Base-by-base conservation (phyloP, 1,140 invertebrate species). In the Anoplophora glabripennis region DNA sequence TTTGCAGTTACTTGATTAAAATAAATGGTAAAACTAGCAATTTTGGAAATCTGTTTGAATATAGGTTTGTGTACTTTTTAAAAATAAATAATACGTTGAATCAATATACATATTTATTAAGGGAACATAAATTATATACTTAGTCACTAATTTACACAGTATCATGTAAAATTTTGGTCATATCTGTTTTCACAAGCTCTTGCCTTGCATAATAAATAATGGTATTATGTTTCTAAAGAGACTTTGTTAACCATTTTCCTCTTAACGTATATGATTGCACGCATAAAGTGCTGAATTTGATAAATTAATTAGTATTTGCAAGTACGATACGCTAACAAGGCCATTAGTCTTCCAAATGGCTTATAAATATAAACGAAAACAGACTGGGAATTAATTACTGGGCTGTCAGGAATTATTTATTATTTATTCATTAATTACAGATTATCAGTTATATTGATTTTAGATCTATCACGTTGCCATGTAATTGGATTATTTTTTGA, bases 311-410 rank as follows among this genome's bases (percentile, higher is more conserved):
- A 41, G 40, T 12, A 17, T 41, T 41, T 17, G 40, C n/a, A 12
- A 12, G 40, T 41, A 17, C n/a, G 40, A 4, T 7, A 48, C 46
- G 14, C 7, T 33, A 48, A 48, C 46, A 18, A 48, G 46, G 46
- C 46, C 18, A 48, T 48, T 48, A 48, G 33, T 48, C 46, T 35
- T 33, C 21, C 4, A n/a, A 0, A 48, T 17, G 21, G 46, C 46
- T 33, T 48, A 33, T 48, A 28, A 15, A 48, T 35, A 48, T 17
- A 48, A 48, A 48, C 46, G 14, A 15, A 48, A 21, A 17, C 46
- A 17, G 46, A 33, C 18, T 35, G 46, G 14, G 12, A 28, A 33
- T 48, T 48, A 48, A 48, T 48, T 48, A 35, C 21, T 33, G n/a
- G 12, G 46, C 46, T 35, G 21, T 33, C 14, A 11, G 14, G 12